Base-by-base conservation (phyloP, 2,888 invertebrate species). In the Brenthis ino region DNA sequence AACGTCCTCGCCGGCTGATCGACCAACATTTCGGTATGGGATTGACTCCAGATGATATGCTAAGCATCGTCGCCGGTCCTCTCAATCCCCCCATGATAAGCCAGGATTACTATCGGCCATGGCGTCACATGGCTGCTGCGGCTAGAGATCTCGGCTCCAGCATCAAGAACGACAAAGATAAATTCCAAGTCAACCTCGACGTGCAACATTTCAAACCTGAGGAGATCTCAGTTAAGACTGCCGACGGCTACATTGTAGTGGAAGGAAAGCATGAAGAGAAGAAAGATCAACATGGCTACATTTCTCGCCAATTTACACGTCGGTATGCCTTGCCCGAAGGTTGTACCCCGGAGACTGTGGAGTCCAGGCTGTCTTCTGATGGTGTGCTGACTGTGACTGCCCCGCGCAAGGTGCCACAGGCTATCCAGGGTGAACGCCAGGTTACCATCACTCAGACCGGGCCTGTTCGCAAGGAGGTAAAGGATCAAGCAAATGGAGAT, bases 201-300 rank as follows among this genome's bases (percentile, higher is more conserved):
- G 96, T 97, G 6, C 95, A 96, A 73, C 96, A 96, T 76, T 97
- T 96, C 77, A 84, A 94, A 6, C 97, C 97, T 0, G 94, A 95
- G 56, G 97, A 97, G 81, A 94, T 97, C 51, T 93, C 93, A 6
- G 96, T 97, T 8, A 96, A 96, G 85, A 96, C 96, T 0, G 93
- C 95, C 0, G 96, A 96, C 66, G 94, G 95, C 53, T 93, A 87
- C 64, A 94, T 97, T 16, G 93, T 96, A 1, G 94, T 96, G 0
- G 96, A 97, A 84, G 97, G 95, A 0, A 96, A 95, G 80, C 97
- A 97, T 77, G 96, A 96, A 77, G 96, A 97, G 82, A 95, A 95
- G 79, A 94, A 95, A 72, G 96, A 96, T 77, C 94, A 95, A 43
- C 95, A 96, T 77, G 96, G 97, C 0, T 95, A 91, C 74, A 94